Evolutionary conservation across 92 coral and sea anemone species (phyloP).

Genomic region (Porites lobata): DNA sequence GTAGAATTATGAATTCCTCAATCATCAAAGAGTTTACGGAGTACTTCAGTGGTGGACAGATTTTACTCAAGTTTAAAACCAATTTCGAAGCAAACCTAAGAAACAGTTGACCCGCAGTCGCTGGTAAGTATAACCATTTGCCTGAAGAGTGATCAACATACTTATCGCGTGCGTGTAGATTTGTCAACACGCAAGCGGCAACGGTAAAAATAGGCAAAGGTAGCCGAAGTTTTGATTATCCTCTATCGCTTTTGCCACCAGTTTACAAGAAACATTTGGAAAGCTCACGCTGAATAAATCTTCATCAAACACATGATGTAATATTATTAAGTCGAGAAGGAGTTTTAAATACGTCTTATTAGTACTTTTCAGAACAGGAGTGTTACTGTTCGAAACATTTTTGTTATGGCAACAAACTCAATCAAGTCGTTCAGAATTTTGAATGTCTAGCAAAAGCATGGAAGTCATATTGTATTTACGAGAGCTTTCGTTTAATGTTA

Average conservation of each 20-base stretch:
- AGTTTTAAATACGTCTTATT: no score
- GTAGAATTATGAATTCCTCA: conserved; percentile 26
- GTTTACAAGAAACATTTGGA: no score
- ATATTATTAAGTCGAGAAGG: no score
- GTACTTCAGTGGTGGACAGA: neutral
- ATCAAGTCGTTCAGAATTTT: no score
- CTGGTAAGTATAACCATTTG: neutral
- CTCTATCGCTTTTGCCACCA: neutral
- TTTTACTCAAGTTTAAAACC: neutral
- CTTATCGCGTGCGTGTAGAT: neutral
- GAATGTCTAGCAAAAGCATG: no score
- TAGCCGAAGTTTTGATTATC: neutral
- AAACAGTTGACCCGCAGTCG: neutral
- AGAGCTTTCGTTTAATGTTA: no score
- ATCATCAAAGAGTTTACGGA: conserved; percentile 22
- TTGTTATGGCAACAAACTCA: no score
- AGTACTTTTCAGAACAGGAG: no score
- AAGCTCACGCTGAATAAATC: no score
- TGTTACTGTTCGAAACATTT: no score
- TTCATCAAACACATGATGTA: no score
- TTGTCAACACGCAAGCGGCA: conserved; percentile 1
- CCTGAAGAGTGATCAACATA: neutral
- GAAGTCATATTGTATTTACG: no score
- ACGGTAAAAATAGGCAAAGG: neutral
- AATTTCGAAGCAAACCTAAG: neutral